Percentiles rank a stretch among this genome's conserved stretches.
Evolutionary conservation across 2,797 vertebrate species (phyloP).

Genomic region (Melopsittacus undulatus): DNA sequence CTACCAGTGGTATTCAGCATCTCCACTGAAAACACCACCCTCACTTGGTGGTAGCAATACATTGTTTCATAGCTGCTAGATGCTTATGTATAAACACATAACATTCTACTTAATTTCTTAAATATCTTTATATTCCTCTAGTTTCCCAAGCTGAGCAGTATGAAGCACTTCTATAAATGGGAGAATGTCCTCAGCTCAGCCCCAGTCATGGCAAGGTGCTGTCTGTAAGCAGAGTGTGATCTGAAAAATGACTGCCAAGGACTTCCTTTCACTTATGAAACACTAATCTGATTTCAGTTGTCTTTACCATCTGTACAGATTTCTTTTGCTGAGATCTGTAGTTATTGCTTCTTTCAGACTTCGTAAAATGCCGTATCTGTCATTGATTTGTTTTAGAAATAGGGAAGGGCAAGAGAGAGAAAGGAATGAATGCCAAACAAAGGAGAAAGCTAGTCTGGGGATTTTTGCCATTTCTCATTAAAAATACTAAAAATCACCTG

Average conservation of each 20-base stretch:
- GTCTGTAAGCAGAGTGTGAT: background rate
- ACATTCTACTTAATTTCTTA: background rate
- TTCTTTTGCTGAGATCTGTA: background rate
- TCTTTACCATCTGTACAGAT: background rate
- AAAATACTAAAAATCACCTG: constrained; percentile 53
- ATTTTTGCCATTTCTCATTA: background rate
- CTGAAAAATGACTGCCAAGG: background rate
- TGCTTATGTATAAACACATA: background rate
- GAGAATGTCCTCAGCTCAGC: background rate
- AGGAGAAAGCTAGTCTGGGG: background rate
- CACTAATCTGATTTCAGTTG: background rate
- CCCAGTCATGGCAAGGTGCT: background rate
- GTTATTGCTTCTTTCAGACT: background rate
- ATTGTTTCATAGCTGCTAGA: background rate
- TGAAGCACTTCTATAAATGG: background rate
- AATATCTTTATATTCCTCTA: background rate
- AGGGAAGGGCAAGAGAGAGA: background rate
- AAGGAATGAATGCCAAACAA: background rate
- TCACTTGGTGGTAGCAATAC: background rate
- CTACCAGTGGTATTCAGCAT: background rate
- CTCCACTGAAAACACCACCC: background rate
- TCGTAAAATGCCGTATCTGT: background rate
- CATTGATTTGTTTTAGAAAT: background rate
- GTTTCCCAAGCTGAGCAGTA: background rate
- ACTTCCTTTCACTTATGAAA: background rate